A percentile compares a stretch with the other conserved stretches of the same genome.
Evolutionary conservation across 2,113 vertebrate species (phyloP).

Genomic region (Pygathrix nemaeus): DNA sequence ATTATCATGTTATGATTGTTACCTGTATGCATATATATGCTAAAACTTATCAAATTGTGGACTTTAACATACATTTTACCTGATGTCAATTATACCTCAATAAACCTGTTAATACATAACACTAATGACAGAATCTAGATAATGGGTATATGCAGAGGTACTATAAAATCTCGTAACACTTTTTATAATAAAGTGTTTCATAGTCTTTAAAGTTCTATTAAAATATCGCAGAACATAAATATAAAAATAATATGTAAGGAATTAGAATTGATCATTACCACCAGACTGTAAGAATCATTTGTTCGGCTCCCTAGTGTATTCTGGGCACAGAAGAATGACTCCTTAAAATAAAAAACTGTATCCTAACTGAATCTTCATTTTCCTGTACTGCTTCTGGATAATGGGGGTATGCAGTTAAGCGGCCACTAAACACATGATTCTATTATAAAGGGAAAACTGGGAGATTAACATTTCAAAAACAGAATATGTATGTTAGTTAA

Average conservation of each 20-base stretch:
- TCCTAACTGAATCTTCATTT: not conserved
- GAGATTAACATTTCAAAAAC: not conserved
- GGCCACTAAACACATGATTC: not conserved
- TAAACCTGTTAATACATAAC: not conserved
- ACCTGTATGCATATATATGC: not conserved
- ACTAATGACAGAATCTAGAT: not conserved
- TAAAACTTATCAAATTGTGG: not conserved
- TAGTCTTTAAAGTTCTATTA: not conserved
- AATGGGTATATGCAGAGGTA: not conserved
- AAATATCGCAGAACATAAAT: not conserved
- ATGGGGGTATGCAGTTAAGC: not conserved
- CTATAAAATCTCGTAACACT: not conserved
- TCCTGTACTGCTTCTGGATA: not conserved
- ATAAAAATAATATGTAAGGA: not conserved
- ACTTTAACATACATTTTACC: slow-evolving; percentile 13
- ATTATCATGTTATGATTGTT: not conserved
- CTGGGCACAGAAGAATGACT: not conserved
- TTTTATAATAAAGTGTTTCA: not conserved
- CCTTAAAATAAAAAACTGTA: not conserved
- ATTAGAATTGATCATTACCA: not conserved
- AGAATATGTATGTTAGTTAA: not conserved
- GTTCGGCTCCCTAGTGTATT: not conserved
- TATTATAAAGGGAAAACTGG: not conserved
- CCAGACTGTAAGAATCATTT: not conserved
- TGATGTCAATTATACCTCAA: not conserved